A percentile compares a stretch with the other conserved stretches of the same genome.
phyloP scores from a whole-genome alignment of 2,113 vertebrate genomes.

The Phaetusa simplex region DNA sequence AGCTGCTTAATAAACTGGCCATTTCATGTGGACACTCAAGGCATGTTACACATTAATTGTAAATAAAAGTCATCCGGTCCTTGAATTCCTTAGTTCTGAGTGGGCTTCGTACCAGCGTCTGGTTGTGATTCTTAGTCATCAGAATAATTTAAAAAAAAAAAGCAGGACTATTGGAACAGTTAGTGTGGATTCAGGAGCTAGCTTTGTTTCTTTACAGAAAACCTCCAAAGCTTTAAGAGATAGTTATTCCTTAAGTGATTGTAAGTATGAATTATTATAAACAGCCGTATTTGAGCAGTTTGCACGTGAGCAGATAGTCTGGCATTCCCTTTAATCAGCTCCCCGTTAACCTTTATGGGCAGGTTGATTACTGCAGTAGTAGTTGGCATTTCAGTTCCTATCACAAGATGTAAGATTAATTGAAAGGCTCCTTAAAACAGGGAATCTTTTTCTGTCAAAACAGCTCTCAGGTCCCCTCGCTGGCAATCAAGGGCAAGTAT shows the following conservation, averaged over 20 bases:
- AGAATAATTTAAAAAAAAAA: neutral
- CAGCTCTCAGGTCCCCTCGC: neutral
- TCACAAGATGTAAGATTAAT: neutral
- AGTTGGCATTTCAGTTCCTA: neutral
- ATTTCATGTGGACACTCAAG: neutral
- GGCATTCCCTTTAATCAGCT: neutral
- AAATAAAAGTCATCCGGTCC: neutral
- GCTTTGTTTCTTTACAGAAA: neutral
- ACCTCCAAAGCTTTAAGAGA: neutral
- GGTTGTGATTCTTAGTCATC: constrained; percentile 31
- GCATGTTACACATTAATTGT: fast-evolving
- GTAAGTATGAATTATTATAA: neutral
- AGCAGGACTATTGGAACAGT: neutral
- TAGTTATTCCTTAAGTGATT: neutral
- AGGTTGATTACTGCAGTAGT: neutral
- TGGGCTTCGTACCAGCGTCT: neutral
- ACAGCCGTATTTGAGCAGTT: neutral
- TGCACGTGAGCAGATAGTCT: neutral
- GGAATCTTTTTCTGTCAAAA: neutral
- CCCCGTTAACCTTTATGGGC: neutral
- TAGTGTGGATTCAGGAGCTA: neutral
- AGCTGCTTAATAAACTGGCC: neutral
- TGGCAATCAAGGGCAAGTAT: neutral
- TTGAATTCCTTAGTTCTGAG: neutral
- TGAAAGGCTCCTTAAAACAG: neutral